Evolutionary conservation across 2,113 vertebrate genomes (phyloP).

Genomic region (Petroica traversi): DNA sequence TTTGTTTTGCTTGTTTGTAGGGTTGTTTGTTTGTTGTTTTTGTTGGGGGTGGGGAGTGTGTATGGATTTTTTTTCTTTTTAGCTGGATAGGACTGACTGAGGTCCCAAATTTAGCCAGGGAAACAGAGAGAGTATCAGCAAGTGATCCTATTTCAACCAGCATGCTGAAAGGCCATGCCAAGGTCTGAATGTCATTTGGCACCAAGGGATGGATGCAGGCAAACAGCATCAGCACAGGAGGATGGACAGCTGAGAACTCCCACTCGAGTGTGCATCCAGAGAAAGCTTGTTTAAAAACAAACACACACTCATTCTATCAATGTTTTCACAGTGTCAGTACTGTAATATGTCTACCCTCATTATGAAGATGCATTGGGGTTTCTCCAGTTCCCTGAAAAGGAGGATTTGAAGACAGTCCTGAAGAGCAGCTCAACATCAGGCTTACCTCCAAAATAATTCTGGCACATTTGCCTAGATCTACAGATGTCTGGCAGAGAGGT

Average conservation of each 20-base stretch:
- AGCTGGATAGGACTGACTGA: neutral
- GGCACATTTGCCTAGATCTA: neutral
- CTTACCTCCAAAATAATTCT: neutral
- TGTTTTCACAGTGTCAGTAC: neutral
- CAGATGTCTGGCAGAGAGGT: neutral
- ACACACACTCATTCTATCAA: neutral
- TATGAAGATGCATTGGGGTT: neutral
- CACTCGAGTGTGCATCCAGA: rapidly evolving
- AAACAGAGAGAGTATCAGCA: conserved; percentile 1
- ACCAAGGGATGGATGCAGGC: neutral
- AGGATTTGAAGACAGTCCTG: neutral
- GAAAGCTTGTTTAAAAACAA: neutral
- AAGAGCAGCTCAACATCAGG: neutral
- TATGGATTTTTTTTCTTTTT: neutral
- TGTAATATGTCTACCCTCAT: neutral
- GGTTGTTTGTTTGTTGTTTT: neutral
- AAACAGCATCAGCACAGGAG: neutral
- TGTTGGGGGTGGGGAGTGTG: neutral
- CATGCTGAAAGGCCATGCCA: neutral
- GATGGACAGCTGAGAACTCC: neutral
- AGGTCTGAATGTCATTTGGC: neutral
- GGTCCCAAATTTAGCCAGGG: neutral
- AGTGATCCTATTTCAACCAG: neutral
- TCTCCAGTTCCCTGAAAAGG: neutral
- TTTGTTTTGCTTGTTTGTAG: neutral